A percentile compares a stretch with the other conserved stretches of the same genome.
phyloP scores from a whole-genome alignment of 2,888 invertebrate species.

The Mythimna ferrago region DNA sequence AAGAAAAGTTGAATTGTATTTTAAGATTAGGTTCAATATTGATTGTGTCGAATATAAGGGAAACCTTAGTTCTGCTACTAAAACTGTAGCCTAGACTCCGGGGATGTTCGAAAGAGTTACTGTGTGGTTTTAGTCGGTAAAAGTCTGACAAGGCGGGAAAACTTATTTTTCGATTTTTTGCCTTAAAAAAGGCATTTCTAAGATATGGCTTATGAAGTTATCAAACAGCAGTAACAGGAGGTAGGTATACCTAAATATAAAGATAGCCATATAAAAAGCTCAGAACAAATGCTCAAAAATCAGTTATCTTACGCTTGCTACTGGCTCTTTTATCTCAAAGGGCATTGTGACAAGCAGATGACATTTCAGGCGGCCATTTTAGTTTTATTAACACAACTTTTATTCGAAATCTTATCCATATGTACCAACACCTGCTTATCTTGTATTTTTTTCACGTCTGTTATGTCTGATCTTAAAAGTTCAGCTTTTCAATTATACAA shows the following conservation, averaged over 20 bases:
- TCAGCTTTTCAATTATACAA: slow-evolving; percentile 49
- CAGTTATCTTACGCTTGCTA: slow-evolving; percentile 6
- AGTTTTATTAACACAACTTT: slow-evolving; percentile 4
- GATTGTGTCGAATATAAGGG: background rate
- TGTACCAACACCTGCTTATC: slow-evolving; percentile 24
- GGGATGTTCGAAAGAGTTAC: too few relatives aligned
- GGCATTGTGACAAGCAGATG: slow-evolving; percentile 17
- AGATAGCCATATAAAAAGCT: too few relatives aligned
- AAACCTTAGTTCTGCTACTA: background rate
- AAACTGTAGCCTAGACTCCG: background rate
- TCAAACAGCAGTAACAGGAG: too few relatives aligned
- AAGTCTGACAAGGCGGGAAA: too few relatives aligned
- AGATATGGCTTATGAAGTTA: too few relatives aligned
- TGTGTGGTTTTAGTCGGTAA: too few relatives aligned
- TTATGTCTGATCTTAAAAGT: slow-evolving; percentile 30
- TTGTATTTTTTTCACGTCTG: slow-evolving; percentile 15
- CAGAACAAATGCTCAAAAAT: background rate
- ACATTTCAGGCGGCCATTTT: slow-evolving; percentile 16
- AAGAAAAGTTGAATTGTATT: background rate
- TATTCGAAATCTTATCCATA: slow-evolving; percentile 26
- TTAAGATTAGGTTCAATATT: background rate
- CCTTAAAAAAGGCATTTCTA: too few relatives aligned
- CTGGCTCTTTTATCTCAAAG: slow-evolving; percentile 8
- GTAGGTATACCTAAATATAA: too few relatives aligned
- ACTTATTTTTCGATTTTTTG: too few relatives aligned